These are phyloP conservation scores for Synergus itoensis DNA, from an alignment of 2,888 invertebrate genomes.

Conservation along the genomic window DNA sequence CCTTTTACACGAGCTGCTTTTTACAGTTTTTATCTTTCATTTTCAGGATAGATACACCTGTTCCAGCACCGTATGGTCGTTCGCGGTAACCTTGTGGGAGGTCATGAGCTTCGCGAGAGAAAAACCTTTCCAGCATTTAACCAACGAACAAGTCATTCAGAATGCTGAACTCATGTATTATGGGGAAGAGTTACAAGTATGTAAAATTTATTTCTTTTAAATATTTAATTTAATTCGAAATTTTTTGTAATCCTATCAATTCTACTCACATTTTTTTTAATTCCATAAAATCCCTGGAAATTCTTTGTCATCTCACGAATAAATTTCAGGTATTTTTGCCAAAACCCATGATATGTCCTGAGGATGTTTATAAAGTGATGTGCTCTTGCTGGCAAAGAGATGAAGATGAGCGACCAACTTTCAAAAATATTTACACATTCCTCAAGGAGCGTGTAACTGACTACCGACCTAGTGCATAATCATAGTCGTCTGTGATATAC, in stretches of 20 bases:
- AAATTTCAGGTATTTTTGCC: conserved; percentile 81
- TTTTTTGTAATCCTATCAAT: too few relatives aligned
- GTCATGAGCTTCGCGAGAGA: conserved; percentile 82
- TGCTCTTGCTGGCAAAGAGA: conserved; percentile 84
- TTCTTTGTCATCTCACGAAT: conserved; percentile 33
- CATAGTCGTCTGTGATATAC: conserved; percentile 71
- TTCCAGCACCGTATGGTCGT: conserved; percentile 83
- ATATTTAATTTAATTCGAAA: conserved; percentile 6
- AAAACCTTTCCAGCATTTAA: conserved; percentile 81
- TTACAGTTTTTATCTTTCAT: conserved; percentile 35
- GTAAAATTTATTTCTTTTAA: conserved; percentile 21
- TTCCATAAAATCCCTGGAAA: too few relatives aligned
- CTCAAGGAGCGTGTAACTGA: conserved; percentile 82
- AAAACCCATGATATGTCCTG: conserved; percentile 87
- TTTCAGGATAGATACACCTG: conserved; percentile 83
- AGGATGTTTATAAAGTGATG: conserved; percentile 88
- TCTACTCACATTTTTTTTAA: neutral
- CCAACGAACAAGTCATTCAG: conserved; percentile 82
- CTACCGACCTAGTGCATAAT: conserved; percentile 77
- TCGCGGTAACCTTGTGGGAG: conserved; percentile 84
- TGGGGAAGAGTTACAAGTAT: conserved; percentile 82
- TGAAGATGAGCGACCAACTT: conserved; percentile 81
- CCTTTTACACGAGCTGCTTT: conserved; percentile 3
- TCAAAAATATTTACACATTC: conserved; percentile 85
- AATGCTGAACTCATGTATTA: conserved; percentile 84